phyloP scores from a whole-genome alignment of 2,888 invertebrate genomes.

The Pseudococcus jackbeardsleyi region DNA sequence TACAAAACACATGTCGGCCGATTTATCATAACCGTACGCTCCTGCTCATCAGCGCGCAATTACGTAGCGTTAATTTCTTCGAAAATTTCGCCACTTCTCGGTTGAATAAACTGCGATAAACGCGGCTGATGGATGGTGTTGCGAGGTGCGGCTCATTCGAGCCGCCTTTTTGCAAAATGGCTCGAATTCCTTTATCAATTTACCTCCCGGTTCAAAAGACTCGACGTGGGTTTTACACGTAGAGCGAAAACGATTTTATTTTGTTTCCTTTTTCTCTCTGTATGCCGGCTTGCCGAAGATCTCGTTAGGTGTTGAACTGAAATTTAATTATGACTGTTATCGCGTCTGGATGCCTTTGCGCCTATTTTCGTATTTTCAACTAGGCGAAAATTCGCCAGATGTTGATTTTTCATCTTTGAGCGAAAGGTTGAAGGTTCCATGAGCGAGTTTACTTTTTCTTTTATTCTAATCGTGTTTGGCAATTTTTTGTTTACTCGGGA shows the following conservation, averaged over 20 bases:
- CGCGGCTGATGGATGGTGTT: too few relatives aligned
- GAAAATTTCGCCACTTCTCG: conserved; percentile 9
- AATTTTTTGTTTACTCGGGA: too few relatives aligned
- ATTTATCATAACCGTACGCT: background rate
- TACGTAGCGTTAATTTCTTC: conserved; percentile 13
- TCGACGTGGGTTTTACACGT: too few relatives aligned
- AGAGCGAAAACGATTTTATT: too few relatives aligned
- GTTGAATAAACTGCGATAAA: conserved; percentile 32
- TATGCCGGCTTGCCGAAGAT: background rate
- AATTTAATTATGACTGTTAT: background rate
- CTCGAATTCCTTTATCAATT: background rate
- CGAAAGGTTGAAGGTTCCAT: too few relatives aligned
- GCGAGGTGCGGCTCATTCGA: too few relatives aligned
- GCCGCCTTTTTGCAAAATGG: background rate
- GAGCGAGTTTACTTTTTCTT: too few relatives aligned
- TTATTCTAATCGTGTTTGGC: too few relatives aligned
- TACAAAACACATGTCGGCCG: conserved; percentile 16
- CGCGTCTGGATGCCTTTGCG: background rate
- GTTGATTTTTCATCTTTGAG: too few relatives aligned
- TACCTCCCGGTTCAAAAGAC: background rate
- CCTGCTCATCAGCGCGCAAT: background rate
- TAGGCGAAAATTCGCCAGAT: background rate
- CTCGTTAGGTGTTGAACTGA: background rate
- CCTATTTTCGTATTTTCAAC: too few relatives aligned
- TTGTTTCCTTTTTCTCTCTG: too few relatives aligned